phyloP scores from a whole-genome alignment of 2,797 vertebrate species.

The Antennarius maculatus region DNA sequence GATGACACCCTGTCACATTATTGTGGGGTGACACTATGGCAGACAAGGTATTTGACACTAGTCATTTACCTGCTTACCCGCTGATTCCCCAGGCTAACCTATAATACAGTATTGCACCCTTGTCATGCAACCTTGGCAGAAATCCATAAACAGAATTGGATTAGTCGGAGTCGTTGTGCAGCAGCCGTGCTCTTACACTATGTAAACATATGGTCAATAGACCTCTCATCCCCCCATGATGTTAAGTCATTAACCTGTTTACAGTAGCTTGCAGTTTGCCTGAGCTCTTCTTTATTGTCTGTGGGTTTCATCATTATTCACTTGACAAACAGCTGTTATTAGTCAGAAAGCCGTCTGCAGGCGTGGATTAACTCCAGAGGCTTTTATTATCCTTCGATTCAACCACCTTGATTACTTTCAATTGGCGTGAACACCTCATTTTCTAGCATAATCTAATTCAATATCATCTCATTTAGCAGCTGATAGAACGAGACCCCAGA shows the following conservation, averaged over 20 bases:
- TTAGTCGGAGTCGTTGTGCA: conserved; percentile 37
- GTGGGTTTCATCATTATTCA: conserved; percentile 54
- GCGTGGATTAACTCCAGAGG: conserved; percentile 60
- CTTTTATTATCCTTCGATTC: conserved; percentile 74
- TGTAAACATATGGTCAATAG: conserved; percentile 58
- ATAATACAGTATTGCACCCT: conserved; percentile 29
- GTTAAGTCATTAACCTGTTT: conserved; percentile 56
- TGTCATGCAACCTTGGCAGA: conserved; percentile 49
- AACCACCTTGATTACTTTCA: conserved; percentile 76
- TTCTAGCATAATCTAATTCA: conserved; percentile 78
- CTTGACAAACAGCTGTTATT: conserved; percentile 63
- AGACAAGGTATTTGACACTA: conserved; percentile 38
- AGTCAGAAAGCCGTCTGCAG: conserved; percentile 56
- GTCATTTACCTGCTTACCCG: conserved; percentile 32
- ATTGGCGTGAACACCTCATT: conserved; percentile 78
- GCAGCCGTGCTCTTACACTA: conserved; percentile 5
- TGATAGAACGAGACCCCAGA: conserved; percentile 69
- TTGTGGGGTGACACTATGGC: too few species aligned
- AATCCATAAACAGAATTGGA: conserved; percentile 61
- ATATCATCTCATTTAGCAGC: conserved; percentile 76
- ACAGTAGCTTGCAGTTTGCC: conserved; percentile 26
- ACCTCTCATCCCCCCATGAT: conserved; percentile 41
- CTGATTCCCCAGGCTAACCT: conserved; percentile 49
- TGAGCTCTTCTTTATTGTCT: conserved; percentile 32
- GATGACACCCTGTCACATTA: too few species aligned